These are phyloP conservation scores for Troides oblongomaculatus DNA, from an alignment of 2,888 invertebrate species.

Conservation along the genomic window DNA sequence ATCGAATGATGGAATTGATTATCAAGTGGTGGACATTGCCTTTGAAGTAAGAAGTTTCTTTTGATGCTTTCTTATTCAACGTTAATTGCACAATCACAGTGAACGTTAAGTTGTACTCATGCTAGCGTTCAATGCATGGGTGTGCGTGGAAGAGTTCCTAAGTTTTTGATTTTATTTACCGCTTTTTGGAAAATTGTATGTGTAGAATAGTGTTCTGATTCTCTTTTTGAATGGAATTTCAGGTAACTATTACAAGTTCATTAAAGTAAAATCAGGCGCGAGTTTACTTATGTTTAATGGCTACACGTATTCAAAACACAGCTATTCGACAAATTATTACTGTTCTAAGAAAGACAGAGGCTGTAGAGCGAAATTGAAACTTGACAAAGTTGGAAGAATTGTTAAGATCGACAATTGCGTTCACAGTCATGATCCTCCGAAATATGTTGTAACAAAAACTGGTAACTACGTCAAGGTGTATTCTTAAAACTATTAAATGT, in stretches of 20 bases:
- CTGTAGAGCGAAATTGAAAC: conserved; percentile 42
- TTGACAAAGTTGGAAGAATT: conserved; percentile 35
- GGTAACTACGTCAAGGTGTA: conserved; percentile 34
- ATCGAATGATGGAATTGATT: no score
- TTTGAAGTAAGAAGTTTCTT: no score
- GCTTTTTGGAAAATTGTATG: background rate
- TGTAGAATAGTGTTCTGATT: background rate
- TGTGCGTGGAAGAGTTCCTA: no score
- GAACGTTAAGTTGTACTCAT: no score
- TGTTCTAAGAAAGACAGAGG: conserved; percentile 46
- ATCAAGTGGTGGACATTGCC: no score
- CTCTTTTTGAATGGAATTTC: background rate
- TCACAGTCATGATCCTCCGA: conserved; percentile 37
- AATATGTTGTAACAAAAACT: conserved; percentile 32
- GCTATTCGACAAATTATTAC: conserved; percentile 37
- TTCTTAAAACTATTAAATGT: conserved; percentile 17
- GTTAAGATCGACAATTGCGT: conserved; percentile 22
- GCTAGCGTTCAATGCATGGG: no score
- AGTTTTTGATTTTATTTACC: background rate
- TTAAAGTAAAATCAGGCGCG: conserved; percentile 34
- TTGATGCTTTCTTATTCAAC: no score
- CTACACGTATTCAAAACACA: conserved; percentile 43
- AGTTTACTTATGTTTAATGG: conserved; percentile 40
- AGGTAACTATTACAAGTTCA: conserved; percentile 39
- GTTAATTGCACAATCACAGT: no score